Evolutionary conservation across 2,113 vertebrate genomes (phyloP).

Genomic region (Hirundichthys speculiger): DNA sequence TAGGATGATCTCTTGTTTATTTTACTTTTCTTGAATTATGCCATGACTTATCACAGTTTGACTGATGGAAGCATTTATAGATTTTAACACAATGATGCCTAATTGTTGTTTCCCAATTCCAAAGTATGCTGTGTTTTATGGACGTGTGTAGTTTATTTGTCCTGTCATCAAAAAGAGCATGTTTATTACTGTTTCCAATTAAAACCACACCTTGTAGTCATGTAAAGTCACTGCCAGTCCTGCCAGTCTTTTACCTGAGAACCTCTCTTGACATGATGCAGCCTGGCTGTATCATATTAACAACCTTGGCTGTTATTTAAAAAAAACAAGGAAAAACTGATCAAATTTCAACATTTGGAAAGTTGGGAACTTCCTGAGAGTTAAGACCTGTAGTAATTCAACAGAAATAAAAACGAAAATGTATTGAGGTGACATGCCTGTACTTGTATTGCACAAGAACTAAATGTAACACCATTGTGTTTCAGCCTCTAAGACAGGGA

Average conservation of each 20-base stretch:
- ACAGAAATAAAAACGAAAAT: too few species aligned
- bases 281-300: too few species aligned
- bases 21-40: neutral
- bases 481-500: conserved; percentile 84
- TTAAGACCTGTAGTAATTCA: too few species aligned
- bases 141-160: too few species aligned
- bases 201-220: conserved; percentile 44
- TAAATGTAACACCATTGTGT: conserved; percentile 7
- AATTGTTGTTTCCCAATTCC: neutral
- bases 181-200: neutral
- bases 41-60: neutral
- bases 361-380: too few species aligned
- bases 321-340: too few species aligned
- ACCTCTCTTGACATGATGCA: conserved; percentile 10
- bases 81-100: neutral
- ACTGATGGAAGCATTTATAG: neutral
- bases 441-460: neutral
- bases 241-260: conserved; percentile 20
- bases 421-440: neutral
- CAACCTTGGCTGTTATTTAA: too few species aligned
- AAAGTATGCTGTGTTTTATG: too few species aligned
- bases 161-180: too few species aligned
- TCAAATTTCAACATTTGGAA: too few species aligned
- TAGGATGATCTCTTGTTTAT: neutral
- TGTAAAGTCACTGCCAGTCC: too few species aligned